A percentile compares a stretch with the other conserved stretches of the same genome.
Conservation (phyloP, 2,113 vertebrate species). For the Plectropomus leopardus region DNA sequence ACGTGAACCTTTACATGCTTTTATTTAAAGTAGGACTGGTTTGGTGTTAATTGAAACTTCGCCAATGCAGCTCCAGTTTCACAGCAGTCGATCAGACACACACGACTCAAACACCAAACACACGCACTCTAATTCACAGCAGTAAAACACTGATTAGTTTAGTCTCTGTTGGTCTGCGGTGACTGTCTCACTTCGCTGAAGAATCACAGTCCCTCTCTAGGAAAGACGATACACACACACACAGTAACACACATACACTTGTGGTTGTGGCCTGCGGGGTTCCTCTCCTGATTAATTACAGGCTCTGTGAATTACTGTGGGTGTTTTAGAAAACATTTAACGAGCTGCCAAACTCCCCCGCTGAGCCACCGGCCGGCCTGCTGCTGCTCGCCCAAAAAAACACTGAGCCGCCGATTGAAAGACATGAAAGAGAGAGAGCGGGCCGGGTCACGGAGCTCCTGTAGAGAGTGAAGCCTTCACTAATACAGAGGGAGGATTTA, state of each 20-base stretch:
- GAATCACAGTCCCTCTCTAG: conserved; percentile 43
- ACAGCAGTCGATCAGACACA: neutral
- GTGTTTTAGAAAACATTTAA: conserved; percentile 75
- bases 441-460: conserved; percentile 22
- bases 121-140: conserved; percentile 11
- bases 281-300: conserved; percentile 71
- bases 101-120: neutral
- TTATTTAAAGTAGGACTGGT: conserved; percentile 9
- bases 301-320: conserved; percentile 69
- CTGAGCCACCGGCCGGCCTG: conserved; percentile 53
- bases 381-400: conserved; percentile 23
- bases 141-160: conserved; percentile 33
- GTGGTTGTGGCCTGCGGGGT: conserved; percentile 39
- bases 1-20: neutral
- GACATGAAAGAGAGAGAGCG: conserved; percentile 40
- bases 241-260: conserved; percentile 5
- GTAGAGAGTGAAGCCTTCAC: conserved; percentile 22
- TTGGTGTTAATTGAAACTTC: neutral
- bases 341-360: conserved; percentile 71
- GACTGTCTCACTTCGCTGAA: conserved; percentile 49
- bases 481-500: conserved; percentile 32
- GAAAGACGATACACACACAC: conserved; percentile 8
- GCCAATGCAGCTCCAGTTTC: neutral
- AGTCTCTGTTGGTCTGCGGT: conserved; percentile 24
- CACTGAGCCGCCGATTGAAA: conserved; percentile 3